phyloP scores from a whole-genome alignment of 2,113 vertebrate genomes.

The Hydrolagus affinis region DNA sequence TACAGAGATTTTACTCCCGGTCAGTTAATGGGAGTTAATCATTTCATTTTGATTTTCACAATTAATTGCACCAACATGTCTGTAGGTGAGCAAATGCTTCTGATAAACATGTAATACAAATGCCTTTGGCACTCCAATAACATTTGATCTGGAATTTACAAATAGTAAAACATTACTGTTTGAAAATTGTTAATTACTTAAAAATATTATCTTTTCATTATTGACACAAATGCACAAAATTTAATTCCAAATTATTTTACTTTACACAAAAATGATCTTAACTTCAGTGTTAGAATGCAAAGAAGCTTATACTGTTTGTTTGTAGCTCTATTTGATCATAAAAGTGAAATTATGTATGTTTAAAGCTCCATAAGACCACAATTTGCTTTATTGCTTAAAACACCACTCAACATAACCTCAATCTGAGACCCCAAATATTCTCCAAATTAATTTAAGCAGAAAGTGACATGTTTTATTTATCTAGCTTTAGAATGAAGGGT shows the following conservation, averaged over 20 bases:
- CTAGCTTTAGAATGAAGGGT: no score
- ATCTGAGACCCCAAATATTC: background rate
- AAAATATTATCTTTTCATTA: conserved; percentile 2
- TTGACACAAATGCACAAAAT: background rate
- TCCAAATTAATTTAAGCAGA: background rate
- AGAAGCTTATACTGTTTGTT: background rate
- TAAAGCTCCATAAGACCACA: background rate
- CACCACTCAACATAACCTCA: background rate
- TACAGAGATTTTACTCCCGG: background rate
- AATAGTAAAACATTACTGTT: conserved; percentile 11
- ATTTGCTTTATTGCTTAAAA: background rate
- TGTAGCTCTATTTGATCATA: background rate
- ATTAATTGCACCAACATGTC: background rate
- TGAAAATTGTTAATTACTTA: background rate
- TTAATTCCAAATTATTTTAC: background rate
- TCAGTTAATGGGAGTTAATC: background rate
- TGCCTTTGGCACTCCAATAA: background rate
- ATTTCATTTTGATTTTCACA: background rate
- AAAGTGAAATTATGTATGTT: background rate
- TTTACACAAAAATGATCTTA: conserved; percentile 8
- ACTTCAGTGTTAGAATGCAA: background rate
- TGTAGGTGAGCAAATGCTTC: no score
- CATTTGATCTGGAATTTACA: background rate
- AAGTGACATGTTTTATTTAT: background rate
- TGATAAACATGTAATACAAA: background rate